Base-by-base conservation (phyloP, 1,140 invertebrate genomes). In the Pseudomyrmex sp. region DNA sequence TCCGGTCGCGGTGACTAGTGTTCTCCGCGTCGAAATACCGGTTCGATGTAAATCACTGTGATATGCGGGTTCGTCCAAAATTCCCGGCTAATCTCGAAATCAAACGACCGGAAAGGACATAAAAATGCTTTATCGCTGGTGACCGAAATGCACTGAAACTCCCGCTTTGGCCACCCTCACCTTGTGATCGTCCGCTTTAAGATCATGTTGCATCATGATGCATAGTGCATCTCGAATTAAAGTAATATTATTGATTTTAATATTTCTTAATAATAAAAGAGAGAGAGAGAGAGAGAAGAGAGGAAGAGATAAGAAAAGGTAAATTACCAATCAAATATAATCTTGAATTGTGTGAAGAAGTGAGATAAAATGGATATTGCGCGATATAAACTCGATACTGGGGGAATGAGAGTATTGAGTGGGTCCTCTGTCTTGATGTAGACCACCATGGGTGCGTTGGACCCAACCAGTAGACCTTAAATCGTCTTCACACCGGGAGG, bases 11-110 rank as follows among this genome's bases (percentile, higher is more conserved):
- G 61, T 84, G 80, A 86, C 85, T 85, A 62, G 13, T 1, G 54
- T 79, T 23, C 61, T 82, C 26, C 61, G 26, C 54, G 74, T 83
- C 86, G 69, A 70, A 89, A 87, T 75, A 61, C 79, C 56, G 61
- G 86, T 92, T 92, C 90, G 89, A 89, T 85, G 90, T 94, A 94
- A 94, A 94, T 94, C 94, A 94, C 90, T 65, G 88, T 94, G 94
- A 94, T 94, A 94, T 94, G 94, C 93, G 94, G 93, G 93, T 94
- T 94, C 93, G 91, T 91, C 93, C 86, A 92, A 94, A 93, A 94
- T 94, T 94, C 92, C 85, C 91, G 82, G 91, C 93, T 94, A 94
- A 94, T 94, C 94, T 94, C 90, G 87, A 91, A 94, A 94, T 94
- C 93, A 94, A 94, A 94, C 91, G 91, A 90, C 89, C 88, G 76